Conservation (phyloP, 2,113 vertebrate species). For the Castor canadensis region DNA sequence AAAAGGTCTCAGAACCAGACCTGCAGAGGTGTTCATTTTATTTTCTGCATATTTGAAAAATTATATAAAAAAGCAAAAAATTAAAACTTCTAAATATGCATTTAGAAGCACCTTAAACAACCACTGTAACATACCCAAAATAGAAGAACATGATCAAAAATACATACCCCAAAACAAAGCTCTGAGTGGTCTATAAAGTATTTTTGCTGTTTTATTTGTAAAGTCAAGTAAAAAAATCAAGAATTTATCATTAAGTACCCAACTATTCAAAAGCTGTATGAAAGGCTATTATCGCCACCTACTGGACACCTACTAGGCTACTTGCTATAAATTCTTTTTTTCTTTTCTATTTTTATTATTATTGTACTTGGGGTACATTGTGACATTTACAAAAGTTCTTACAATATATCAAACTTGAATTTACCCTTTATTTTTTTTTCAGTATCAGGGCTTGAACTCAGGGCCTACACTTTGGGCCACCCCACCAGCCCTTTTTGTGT, state of each 20-base stretch:
- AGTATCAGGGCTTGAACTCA: too few relatives aligned
- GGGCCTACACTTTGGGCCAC: too few relatives aligned
- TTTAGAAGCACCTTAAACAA: background rate
- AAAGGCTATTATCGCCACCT: slow-evolving; percentile 69
- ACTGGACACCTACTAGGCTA: slow-evolving; percentile 55
- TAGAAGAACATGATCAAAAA: background rate
- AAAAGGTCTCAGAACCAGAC: too few relatives aligned
- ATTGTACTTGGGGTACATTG: too few relatives aligned
- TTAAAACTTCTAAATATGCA: background rate
- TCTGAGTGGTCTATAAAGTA: background rate
- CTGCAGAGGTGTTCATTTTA: background rate
- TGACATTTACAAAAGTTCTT: too few relatives aligned
- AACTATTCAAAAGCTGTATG: background rate
- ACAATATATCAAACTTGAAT: too few relatives aligned
- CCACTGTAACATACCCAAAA: background rate
- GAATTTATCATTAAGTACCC: background rate
- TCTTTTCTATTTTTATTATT: too few relatives aligned
- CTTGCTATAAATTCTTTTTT: slow-evolving; percentile 18
- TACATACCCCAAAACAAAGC: background rate
- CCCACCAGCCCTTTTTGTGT: too few relatives aligned
- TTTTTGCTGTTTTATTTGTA: slow-evolving; percentile 28
- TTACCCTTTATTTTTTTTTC: too few relatives aligned
- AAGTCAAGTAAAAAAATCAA: slow-evolving; percentile 21
- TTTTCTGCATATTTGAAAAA: slow-evolving; percentile 30
- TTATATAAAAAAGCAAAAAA: background rate